Conservation (phyloP, 2,888 invertebrate species). For the Lamellibrachia satsuma region DNA sequence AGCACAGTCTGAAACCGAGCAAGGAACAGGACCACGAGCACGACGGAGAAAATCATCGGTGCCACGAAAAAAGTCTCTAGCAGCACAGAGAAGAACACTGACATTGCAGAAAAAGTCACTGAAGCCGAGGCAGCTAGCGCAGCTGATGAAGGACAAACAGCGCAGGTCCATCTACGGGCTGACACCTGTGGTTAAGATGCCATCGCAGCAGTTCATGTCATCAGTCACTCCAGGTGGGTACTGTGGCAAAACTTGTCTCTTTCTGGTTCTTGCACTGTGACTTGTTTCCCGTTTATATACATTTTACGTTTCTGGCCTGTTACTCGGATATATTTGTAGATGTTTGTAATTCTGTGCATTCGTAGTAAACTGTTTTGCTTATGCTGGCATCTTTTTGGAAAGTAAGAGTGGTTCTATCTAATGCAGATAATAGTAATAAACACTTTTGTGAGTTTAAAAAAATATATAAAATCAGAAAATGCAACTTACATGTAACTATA, state of each 20-base stretch:
- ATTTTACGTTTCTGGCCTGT: no score
- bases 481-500: no score
- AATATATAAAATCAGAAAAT: no score
- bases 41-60: background rate
- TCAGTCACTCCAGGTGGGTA: background rate
- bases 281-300: background rate
- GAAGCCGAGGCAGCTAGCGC: background rate
- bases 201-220: background rate
- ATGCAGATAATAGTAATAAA: background rate
- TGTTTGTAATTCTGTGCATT: background rate
- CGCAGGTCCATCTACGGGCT: background rate
- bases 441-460: background rate
- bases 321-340: background rate
- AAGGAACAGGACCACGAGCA: background rate
- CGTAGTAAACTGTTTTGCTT: background rate
- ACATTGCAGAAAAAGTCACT: background rate
- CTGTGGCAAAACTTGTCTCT: background rate
- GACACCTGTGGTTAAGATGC: background rate
- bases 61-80: background rate
- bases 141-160: background rate
- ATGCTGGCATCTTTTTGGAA: background rate
- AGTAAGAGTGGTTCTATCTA: background rate
- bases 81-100: background rate
- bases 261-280: background rate
- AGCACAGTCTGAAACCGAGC: background rate